These are phyloP conservation scores for Petaurus breviceps DNA, from an alignment of 2,113 vertebrate genomes.

Conservation along the genomic window DNA sequence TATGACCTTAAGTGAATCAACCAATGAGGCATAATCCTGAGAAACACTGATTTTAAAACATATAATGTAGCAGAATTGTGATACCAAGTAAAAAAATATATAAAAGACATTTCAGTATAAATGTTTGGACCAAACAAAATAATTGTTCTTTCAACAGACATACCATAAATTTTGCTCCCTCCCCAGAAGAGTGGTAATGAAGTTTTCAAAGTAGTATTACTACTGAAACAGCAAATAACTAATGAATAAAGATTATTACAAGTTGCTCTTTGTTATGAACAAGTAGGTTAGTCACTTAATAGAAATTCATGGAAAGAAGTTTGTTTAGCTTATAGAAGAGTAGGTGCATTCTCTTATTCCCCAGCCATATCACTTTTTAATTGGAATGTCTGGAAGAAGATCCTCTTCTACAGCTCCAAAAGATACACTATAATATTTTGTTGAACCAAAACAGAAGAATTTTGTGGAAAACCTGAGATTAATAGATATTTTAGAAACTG, in stretches of 20 bases:
- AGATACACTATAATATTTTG: background rate
- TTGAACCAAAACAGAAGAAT: background rate
- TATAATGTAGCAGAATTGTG: slow-evolving; percentile 26
- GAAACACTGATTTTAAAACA: slow-evolving; percentile 28
- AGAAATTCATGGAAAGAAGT: background rate
- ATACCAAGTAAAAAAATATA: background rate
- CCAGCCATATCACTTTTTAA: background rate
- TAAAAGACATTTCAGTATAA: slow-evolving; percentile 22
- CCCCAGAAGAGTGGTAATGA: too few relatives aligned
- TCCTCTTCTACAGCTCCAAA: slow-evolving; percentile 1
- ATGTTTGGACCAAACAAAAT: slow-evolving; percentile 25
- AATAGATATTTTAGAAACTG: too few relatives aligned
- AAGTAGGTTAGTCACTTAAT: background rate
- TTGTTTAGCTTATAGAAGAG: background rate
- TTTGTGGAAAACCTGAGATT: background rate
- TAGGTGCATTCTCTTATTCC: too few relatives aligned
- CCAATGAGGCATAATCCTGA: background rate
- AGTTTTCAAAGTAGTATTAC: background rate
- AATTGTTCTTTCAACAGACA: slow-evolving; percentile 1
- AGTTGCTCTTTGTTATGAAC: background rate
- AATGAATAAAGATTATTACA: slow-evolving; percentile 25
- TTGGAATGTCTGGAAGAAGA: background rate
- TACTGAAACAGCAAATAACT: slow-evolving; percentile 10
- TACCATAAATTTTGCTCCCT: background rate
- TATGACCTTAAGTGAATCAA: slow-evolving; percentile 5